Base-by-base conservation (phyloP, 2,888 invertebrate genomes). In the Suillia variegata region DNA sequence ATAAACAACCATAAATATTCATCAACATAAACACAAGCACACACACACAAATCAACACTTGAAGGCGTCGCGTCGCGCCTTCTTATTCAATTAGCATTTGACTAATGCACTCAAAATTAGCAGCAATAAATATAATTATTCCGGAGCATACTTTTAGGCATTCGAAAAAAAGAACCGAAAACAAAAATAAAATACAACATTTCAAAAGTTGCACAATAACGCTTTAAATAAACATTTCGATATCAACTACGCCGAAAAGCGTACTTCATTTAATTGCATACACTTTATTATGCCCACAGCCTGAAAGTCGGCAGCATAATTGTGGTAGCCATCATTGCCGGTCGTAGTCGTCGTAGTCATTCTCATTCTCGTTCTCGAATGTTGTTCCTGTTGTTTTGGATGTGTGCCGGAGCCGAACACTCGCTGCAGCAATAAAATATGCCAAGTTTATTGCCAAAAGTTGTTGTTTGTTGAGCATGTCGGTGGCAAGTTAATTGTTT, bases 251-350 rank as follows among this genome's bases (percentile, higher is more conserved):
- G 17, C 34, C 8, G n/a, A 18, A 34, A 31, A 26, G 26, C 34
- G 21, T 56, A 24, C 57, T 52, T 47, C 52, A 53, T 52, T 52
- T 20, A 47, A 53, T 58, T 47, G 33, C 21, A 58, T 58, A 52
- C n/a, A n/a, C n/a, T 38, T 38, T 38, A n/a, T 13, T 13, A n/a
- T 4, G n/a, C 10, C 10, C n/a, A n/a, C 10, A 13, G 31, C 38
- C 38, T 12, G 4, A 38, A 38, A 38, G 38, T 38, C 4, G 38
- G 38, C 38, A 8, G 38, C 38, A 8, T 13, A 38, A 38, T 38
- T 26, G 26, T 26, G 26, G 26, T n/a, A n/a, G n/a, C n/a, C n/a
- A n/a, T n/a, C n/a, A n/a, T n/a, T n/a, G n/a, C n/a, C n/a, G n/a
- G n/a, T n/a, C n/a, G n/a, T n/a, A n/a, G n/a, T n/a, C n/a, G n/a